Conservation (phyloP, 2,797 vertebrate species). For the Falco cherrug region DNA sequence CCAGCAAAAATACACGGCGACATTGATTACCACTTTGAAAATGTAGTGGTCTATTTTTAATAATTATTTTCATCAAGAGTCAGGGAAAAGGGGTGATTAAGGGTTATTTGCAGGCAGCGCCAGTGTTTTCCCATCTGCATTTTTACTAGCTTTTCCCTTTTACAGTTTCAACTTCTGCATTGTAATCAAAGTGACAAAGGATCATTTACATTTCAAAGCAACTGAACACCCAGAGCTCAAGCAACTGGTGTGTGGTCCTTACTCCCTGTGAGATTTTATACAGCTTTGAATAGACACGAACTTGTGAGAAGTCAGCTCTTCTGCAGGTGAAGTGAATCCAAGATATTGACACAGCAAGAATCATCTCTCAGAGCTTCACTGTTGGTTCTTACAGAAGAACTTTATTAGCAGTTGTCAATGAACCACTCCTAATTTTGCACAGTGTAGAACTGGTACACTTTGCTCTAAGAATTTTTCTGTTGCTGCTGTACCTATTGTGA, state of each 20-base stretch:
- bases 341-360: background rate
- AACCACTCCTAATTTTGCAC: background rate
- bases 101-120: background rate
- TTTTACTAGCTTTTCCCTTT: background rate
- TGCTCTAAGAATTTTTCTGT: background rate
- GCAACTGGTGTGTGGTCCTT: background rate
- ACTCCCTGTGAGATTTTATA: background rate
- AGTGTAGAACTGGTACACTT: background rate
- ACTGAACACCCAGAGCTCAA: background rate
- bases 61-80: background rate
- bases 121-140: background rate
- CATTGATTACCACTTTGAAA: background rate
- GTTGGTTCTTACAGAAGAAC: background rate
- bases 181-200: background rate
- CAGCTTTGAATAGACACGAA: background rate
- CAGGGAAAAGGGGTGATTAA: background rate
- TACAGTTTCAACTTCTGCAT: background rate
- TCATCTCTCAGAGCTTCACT: background rate
- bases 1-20: background rate
- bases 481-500: background rate
- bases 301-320: background rate
- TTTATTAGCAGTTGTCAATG: background rate
- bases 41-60: background rate
- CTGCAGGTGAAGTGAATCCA: background rate
- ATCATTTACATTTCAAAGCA: background rate